Evolutionary conservation across 30 jellyfish, hydroid and myxozoan genomes (phyloP), one percentile per base, ranked within the genome.

Genomic region (Hydractinia echinata): DNA sequence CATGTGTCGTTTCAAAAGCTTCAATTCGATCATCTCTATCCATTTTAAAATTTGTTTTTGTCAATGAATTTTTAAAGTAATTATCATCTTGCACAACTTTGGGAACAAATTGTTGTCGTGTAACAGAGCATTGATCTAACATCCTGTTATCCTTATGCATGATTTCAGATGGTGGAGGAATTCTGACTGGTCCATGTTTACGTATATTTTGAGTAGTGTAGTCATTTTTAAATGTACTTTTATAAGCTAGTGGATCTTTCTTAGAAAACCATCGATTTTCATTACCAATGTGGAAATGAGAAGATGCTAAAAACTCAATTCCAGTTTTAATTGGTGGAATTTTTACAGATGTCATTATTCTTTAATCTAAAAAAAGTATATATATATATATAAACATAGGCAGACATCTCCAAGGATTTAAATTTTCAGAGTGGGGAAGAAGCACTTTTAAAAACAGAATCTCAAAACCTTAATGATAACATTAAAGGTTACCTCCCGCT

Each of bases 31-130:
- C 81, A 73, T 88, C 96, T 15, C 93, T 84, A 88, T 88, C 96
- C 96, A 88, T 88, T 66, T 88, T 88, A 49, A 88, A 88, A 54
- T 88, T 88, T 52, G 96, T 88, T 76, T 84, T 80, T 76, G 96
- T 84, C 60, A 88, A 73, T 16, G 96, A 64, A 13, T 88, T 66
- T 88, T 88, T 54, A 82, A 78, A 39, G 84, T 88, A 61, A 89
- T 88, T 76, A 82, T 80, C 67, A 88, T 84, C 62, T 76, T 73
- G 53, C 89, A 77, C 18, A 54, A 66, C 81, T 61, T 88, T 83
- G 51, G 85, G 90, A 30, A 77, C 91, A 83, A 69, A 88, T 19
- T 88, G 96, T 16, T 83, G 90, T 50, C 85, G 78, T 30, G 94
- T 88, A 48, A 88, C 85, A 50, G 96, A 88, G 16, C 76, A 73